These are phyloP conservation scores for Hippolais icterina DNA, from an alignment of 2,113 vertebrate species.

Conservation along the genomic window DNA sequence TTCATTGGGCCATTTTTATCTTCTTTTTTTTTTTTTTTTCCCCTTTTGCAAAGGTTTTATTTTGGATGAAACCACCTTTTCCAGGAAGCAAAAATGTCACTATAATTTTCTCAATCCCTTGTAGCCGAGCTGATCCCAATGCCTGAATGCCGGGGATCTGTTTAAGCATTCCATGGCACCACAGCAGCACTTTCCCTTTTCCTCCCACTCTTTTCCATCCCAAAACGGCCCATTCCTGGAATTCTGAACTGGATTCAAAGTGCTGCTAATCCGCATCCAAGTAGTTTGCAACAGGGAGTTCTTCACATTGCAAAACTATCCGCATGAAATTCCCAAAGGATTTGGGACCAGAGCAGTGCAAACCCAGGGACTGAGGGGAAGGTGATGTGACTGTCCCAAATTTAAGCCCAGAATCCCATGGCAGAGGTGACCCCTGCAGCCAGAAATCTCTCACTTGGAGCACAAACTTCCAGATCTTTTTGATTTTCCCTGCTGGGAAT, in stretches of 20 bases:
- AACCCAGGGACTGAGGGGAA: neutral
- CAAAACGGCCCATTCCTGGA: neutral
- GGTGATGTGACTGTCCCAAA: rapidly evolving
- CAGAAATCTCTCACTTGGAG: neutral
- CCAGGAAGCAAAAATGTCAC: neutral
- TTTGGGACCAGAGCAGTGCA: neutral
- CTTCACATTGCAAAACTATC: neutral
- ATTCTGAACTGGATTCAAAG: neutral
- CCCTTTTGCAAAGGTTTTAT: neutral
- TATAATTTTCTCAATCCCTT: neutral
- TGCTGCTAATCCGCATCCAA: neutral
- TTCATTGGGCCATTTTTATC: neutral
- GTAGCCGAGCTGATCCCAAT: neutral
- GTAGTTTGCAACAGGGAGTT: neutral
- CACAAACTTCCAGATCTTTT: neutral
- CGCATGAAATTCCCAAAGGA: rapidly evolving
- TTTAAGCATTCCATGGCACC: neutral
- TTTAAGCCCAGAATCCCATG: neutral
- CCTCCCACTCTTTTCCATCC: neutral
- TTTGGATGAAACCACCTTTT: neutral
- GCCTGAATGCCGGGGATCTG: neutral
- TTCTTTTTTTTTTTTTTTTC: neutral
- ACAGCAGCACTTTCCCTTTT: neutral
- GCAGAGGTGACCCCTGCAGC: neutral
- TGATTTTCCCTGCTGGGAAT: neutral